Evolutionary conservation across 2,888 invertebrate species (phyloP), one percentile per base, ranked within the genome.

Genomic region (Nomada goodeniana): DNA sequence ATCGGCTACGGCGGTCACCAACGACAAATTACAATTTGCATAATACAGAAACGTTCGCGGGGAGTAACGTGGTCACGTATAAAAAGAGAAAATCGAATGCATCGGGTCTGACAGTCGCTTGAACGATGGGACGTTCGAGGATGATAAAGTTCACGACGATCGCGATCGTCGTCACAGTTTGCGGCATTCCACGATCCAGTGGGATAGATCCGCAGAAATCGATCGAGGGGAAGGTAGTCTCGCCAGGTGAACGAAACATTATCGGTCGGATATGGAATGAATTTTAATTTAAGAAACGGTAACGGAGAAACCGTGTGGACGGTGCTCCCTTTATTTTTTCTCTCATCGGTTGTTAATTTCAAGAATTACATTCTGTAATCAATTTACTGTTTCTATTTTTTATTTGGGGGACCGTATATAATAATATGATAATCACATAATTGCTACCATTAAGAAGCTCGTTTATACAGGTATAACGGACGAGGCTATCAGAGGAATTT

Each of bases 1-100:
- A 80, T 77, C 81, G 73, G 75, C 64, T 18, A 53, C 76, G 83
- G 36, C 65, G 50, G 64, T 65, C 20, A 53, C 55, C 52, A 13
- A 81, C 82, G 78, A 76, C 74, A 80, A 86, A 86, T 85, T 80
- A 76, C 85, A 67, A 85, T 88, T 88, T 88, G 73, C 88, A 84
- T 88, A 88, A 88, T 65, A 65, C 71, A 72, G 73, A 75, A 76
- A 74, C 81, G 73, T 68, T 72, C 44, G 36, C 60, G 42, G 69
- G 69, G 65, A 67, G 18, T n/a, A 26, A 42, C 44, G 42, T 18
- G 29, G 23, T 10, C 18, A 44, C 64, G 79, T 89, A 89, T 89
- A 89, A 89, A 89, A 89, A 86, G 85, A 81, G 76, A 83, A 82
- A 84, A 84, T 77, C 60, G 57, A 60, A 20, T 36, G 71, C 42